These are phyloP conservation scores for Drosophila trapezifrons DNA, from an alignment of 1,140 invertebrate genomes.

Conservation along the genomic window DNA sequence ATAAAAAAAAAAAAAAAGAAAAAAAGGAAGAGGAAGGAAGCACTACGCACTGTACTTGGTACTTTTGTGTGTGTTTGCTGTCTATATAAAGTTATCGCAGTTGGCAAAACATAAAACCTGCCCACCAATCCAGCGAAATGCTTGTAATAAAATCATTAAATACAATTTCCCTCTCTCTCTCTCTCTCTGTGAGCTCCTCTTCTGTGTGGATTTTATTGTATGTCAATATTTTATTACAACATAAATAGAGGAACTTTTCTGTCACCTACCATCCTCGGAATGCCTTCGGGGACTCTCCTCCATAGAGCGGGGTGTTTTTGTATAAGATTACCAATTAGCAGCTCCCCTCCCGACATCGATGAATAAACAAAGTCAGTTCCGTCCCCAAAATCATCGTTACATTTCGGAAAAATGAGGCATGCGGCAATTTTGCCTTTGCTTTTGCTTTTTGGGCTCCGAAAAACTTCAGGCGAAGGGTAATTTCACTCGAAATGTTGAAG, in stretches of 20 bases:
- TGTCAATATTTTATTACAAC: conserved; percentile 57
- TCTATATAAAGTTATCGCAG: conserved; percentile 28
- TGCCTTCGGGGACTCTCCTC: not conserved
- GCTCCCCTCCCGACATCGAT: not conserved
- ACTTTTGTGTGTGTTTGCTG: not conserved
- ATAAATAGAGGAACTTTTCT: conserved; percentile 19
- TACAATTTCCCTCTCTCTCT: conserved; percentile 43
- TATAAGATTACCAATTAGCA: conserved; percentile 20
- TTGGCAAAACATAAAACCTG: conserved; percentile 29
- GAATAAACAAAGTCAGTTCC: conserved; percentile 13
- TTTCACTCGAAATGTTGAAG: conserved; percentile 17
- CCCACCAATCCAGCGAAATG: conserved; percentile 22
- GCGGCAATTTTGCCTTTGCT: conserved; percentile 1
- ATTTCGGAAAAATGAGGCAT: conserved; percentile 13
- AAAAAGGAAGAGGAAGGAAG: conserved; percentile 1
- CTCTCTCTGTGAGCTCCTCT: too few relatives aligned
- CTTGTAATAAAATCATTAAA: conserved; percentile 68
- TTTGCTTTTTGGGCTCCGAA: not conserved
- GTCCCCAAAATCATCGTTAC: conserved; percentile 4
- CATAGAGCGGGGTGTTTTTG: not conserved
- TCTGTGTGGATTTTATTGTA: conserved; percentile 47
- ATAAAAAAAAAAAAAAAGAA: conserved; percentile 27
- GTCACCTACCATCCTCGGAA: not conserved
- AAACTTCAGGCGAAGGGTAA: conserved; percentile 9
- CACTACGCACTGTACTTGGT: conserved; percentile 15